These are phyloP conservation scores for Sturnus vulgaris DNA, from an alignment of 2,113 vertebrate genomes.

Conservation along the genomic window DNA sequence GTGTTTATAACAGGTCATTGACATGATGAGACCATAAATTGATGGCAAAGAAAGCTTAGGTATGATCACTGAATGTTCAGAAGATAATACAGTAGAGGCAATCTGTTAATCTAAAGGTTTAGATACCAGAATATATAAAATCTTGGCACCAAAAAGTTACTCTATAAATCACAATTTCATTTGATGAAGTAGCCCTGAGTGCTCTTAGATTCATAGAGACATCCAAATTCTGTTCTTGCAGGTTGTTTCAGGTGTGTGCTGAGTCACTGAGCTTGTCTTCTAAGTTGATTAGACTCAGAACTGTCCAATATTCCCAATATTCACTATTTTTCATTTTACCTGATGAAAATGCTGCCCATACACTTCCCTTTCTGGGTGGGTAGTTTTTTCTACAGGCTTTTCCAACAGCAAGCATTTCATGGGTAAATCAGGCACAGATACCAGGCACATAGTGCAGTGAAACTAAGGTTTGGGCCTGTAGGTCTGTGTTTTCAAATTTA, in stretches of 20 bases:
- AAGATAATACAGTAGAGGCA: neutral
- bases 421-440: neutral
- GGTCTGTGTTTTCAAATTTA: neutral
- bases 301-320: neutral
- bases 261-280: neutral
- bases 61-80: neutral
- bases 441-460: neutral
- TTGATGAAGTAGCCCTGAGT: rapidly evolving
- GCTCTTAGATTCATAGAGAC: neutral
- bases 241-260: neutral
- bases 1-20: neutral
- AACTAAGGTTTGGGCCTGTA: neutral
- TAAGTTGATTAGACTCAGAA: neutral
- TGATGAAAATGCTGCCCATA: neutral
- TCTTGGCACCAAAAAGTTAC: neutral
- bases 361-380: neutral
- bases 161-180: neutral
- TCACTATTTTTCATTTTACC: neutral
- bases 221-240: neutral
- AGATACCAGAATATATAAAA: neutral
- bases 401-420: neutral
- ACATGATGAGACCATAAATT: neutral
- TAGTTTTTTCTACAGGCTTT: neutral
- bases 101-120: neutral
- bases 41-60: neutral